These are phyloP conservation scores for Aegithalos caudatus DNA, from an alignment of 2,113 vertebrate genomes.

Conservation along the genomic window DNA sequence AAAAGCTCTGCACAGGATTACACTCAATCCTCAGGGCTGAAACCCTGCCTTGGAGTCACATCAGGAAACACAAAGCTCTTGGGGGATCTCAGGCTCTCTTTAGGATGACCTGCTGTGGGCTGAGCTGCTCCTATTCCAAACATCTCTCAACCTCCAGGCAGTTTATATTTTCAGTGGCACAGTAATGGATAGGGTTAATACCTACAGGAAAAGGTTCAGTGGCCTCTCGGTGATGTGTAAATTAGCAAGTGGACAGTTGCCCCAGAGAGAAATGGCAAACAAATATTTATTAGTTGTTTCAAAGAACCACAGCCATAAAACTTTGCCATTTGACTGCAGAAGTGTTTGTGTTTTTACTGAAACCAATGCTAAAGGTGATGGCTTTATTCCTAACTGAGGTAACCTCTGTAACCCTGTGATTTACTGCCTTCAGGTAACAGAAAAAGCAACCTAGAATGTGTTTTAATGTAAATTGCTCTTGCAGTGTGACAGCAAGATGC, in stretches of 20 bases:
- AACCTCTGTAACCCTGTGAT: background rate
- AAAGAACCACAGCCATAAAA: conserved; percentile 46
- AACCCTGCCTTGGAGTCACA: background rate
- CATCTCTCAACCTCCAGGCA: background rate
- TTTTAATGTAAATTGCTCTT: background rate
- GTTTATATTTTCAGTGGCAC: background rate
- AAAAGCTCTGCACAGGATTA: background rate
- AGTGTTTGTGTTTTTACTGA: conserved; percentile 55
- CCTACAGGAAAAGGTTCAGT: conserved; percentile 15
- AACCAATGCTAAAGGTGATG: conserved; percentile 36
- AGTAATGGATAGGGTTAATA: conserved; percentile 18
- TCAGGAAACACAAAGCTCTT: background rate
- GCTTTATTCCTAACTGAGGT: conserved; percentile 1
- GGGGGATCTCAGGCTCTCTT: background rate
- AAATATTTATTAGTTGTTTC: conserved; percentile 58
- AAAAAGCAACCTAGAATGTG: background rate
- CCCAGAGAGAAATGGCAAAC: conserved; percentile 49
- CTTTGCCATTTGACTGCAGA: background rate
- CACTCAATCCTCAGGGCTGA: background rate
- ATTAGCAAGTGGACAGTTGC: conserved; percentile 40
- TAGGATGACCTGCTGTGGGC: background rate
- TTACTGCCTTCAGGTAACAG: conserved; percentile 42
- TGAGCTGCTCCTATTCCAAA: background rate
- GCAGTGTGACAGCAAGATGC: background rate
- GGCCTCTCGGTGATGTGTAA: conserved; percentile 20